Evolutionary conservation across 2,797 vertebrate genomes (phyloP), one percentile per base, ranked within the genome.

Genomic region (Clarias platycephalus): DNA sequence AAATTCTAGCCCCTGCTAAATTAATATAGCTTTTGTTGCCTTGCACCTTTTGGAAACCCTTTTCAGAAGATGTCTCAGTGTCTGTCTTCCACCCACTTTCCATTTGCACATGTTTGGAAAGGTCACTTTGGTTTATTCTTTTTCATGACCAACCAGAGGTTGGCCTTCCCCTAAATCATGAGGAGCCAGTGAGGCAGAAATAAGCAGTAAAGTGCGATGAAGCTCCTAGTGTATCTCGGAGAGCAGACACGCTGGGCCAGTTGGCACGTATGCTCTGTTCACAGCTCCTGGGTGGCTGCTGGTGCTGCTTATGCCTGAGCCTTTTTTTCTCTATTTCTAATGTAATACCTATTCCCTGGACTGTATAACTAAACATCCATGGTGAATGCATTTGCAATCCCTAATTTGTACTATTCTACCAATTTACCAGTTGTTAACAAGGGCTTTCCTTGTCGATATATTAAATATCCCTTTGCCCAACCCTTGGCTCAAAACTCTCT

Each of bases 351-450:
- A 67, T 70, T 85, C 80, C 86, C 79, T 89, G 89, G 37, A 92
- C 90, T 90, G 89, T 86, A 90, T 84, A 86, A 87, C 62, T 28
- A 66, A 80, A 28, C 26, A 37, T 85, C 83, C 7, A 82, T 92
- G 90, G 93, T 92, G 88, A 90, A 93, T 92, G 88, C 82, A 89
- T 91, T 91, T 85, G 85, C 86, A 74, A 76, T 74, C 79, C 71
- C 26, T 68, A 68, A 58, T 60, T 60, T 62, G 49, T 79, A 64
- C 49, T 64, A 66, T 91, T 85, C 57, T 85, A 87, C 85, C 86
- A 90, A 80, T 90, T 89, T 90, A 83, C 88, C 78, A 90, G 88
- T 86, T 85, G 86, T 78, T 60, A 82, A 84, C 28, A 26, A 34
- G n/a, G 28, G 77, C 78, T 22, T 53, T 64, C 40, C 16, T 64